A percentile compares a stretch with the other conserved stretches of the same genome.
Evolutionary conservation across 2,113 vertebrate species (phyloP).

Genomic region (Macroglossus sobrinus): DNA sequence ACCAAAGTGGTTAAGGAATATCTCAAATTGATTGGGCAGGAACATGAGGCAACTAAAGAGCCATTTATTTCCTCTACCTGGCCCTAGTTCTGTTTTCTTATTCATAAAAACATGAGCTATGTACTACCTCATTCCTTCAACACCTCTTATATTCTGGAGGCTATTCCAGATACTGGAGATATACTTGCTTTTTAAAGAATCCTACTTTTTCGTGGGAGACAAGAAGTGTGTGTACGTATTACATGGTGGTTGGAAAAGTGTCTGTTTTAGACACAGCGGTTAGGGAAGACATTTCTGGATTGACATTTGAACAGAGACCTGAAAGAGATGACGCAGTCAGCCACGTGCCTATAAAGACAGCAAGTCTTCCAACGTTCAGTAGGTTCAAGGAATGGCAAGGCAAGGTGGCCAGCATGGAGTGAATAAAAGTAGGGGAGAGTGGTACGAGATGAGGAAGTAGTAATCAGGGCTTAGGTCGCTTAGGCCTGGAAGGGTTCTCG

Average conservation of each 20-base stretch:
- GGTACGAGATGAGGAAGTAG: neutral
- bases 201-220: neutral
- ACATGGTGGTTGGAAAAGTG: no score
- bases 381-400: neutral
- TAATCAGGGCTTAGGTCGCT: neutral
- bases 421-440: neutral
- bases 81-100: neutral
- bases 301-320: neutral
- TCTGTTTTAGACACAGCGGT: neutral
- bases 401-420: neutral
- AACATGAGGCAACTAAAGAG: neutral
- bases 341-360: neutral
- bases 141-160: neutral
- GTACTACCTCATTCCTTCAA: neutral
- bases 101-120: neutral
- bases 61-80: neutral
- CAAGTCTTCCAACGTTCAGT: neutral
- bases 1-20: neutral
- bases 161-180: neutral
- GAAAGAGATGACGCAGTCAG: neutral
- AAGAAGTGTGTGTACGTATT: neutral
- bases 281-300: neutral
- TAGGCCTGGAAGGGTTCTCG: neutral
- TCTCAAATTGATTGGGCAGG: neutral
- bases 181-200: neutral